A percentile compares a stretch with the other conserved stretches of the same genome.
Evolutionary conservation across 2,113 vertebrate species (phyloP).

Genomic region (Podocnemis expansa): DNA sequence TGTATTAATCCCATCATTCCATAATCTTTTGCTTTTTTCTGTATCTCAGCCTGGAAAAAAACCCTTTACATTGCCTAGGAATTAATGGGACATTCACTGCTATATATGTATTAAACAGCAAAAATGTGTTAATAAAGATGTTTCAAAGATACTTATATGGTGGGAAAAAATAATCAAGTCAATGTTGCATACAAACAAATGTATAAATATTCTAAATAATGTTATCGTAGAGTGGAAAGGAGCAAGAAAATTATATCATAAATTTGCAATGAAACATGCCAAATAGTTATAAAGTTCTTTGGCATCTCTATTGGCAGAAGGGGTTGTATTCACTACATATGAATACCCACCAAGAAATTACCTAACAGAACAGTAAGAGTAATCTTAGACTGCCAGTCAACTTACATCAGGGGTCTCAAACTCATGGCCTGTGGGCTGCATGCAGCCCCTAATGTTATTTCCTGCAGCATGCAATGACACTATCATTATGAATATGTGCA

Average conservation of each 20-base stretch:
- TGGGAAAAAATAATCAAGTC: slow-evolving; percentile 19
- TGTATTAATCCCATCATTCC: background rate
- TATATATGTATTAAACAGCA: background rate
- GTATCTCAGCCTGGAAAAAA: background rate
- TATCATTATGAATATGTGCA: no score
- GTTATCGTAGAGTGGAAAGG: background rate
- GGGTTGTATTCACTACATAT: background rate
- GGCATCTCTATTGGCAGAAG: background rate
- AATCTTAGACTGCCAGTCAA: background rate
- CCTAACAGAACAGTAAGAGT: background rate
- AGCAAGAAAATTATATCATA: background rate
- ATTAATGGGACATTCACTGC: background rate
- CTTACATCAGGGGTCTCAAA: no score
- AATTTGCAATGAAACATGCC: background rate
- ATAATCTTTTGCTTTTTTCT: background rate
- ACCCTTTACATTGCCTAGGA: background rate
- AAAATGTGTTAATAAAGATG: background rate
- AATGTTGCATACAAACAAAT: background rate
- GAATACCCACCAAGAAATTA: background rate
- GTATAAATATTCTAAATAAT: background rate
- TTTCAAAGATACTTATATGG: background rate
- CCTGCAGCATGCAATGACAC: no score
- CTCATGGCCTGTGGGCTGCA: no score
- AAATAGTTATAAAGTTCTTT: background rate
- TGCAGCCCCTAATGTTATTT: no score